Evolutionary conservation across 1,140 invertebrate species (phyloP).

Genomic region (Neuroterus valhalla): DNA sequence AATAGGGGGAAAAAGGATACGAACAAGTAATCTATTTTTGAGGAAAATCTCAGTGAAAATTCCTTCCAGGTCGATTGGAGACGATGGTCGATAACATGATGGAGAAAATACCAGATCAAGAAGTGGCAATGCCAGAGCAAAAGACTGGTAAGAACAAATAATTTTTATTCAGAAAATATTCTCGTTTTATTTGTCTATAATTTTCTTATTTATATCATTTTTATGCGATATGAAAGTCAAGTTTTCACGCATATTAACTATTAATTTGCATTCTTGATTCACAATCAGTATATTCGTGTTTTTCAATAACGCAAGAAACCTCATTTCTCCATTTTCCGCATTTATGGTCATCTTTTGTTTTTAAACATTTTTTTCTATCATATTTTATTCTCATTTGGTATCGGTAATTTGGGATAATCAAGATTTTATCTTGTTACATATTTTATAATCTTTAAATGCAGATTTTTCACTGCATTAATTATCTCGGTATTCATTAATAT

Average conservation of each 20-base stretch:
- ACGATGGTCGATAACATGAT: background rate
- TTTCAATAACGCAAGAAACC: no score
- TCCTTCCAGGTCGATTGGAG: conserved; percentile 12
- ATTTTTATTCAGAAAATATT: background rate
- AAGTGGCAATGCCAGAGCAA: conserved; percentile 3
- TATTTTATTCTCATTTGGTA: no score
- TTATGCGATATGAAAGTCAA: background rate
- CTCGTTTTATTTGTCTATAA: background rate
- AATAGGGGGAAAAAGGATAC: conserved; percentile 23
- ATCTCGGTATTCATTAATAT: background rate
- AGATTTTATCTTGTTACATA: no score
- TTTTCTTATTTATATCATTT: background rate
- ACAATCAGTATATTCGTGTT: no score
- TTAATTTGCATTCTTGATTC: background rate
- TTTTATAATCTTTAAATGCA: no score
- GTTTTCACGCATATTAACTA: background rate
- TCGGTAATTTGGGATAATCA: no score
- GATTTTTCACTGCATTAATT: no score
- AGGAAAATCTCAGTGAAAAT: conserved; percentile 31
- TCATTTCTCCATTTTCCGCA: no score
- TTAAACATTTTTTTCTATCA: no score
- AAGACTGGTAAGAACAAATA: conserved; percentile 12
- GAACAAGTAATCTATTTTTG: conserved; percentile 50
- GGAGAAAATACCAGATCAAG: conserved; percentile 5
- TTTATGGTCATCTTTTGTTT: no score